phyloP scores from a whole-genome alignment of 2,113 vertebrate genomes.

The Oryzias melastigma region DNA sequence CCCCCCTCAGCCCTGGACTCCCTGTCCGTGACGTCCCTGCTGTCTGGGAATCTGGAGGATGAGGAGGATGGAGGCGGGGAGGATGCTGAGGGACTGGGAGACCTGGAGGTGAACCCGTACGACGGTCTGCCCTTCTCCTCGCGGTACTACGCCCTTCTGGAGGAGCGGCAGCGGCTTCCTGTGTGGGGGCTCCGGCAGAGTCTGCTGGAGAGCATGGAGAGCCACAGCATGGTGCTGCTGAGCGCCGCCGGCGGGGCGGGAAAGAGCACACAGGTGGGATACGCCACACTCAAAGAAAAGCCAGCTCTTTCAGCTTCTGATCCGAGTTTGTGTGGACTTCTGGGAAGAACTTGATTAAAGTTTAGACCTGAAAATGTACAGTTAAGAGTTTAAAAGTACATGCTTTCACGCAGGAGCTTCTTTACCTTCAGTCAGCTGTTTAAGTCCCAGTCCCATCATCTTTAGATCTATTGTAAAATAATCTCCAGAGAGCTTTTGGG shows the following conservation, averaged over 20 bases:
- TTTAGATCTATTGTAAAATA: too few species aligned
- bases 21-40: slow-evolving; percentile 76
- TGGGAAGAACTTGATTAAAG: too few species aligned
- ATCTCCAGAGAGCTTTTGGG: too few species aligned
- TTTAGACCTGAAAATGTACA: too few species aligned
- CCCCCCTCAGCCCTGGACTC: slow-evolving; percentile 56
- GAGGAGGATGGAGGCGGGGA: slow-evolving; percentile 43
- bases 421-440: too few species aligned
- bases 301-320: too few species aligned
- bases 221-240: slow-evolving; percentile 83
- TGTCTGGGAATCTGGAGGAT: slow-evolving; percentile 70
- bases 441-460: too few species aligned
- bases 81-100: slow-evolving; percentile 59
- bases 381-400: too few species aligned
- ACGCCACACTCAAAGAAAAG: background rate
- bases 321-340: too few species aligned
- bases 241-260: slow-evolving; percentile 83
- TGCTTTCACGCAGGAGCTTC: too few species aligned
- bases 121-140: slow-evolving; percentile 94
- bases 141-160: slow-evolving; percentile 87
- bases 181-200: slow-evolving; percentile 82
- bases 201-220: slow-evolving; percentile 87
- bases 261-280: slow-evolving; percentile 91
- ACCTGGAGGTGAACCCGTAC: slow-evolving; percentile 93
- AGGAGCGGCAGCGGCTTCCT: slow-evolving; percentile 79